These are phyloP conservation scores for Epinephelus malabaricus DNA, from an alignment of 2,797 vertebrate species.

Conservation along the genomic window DNA sequence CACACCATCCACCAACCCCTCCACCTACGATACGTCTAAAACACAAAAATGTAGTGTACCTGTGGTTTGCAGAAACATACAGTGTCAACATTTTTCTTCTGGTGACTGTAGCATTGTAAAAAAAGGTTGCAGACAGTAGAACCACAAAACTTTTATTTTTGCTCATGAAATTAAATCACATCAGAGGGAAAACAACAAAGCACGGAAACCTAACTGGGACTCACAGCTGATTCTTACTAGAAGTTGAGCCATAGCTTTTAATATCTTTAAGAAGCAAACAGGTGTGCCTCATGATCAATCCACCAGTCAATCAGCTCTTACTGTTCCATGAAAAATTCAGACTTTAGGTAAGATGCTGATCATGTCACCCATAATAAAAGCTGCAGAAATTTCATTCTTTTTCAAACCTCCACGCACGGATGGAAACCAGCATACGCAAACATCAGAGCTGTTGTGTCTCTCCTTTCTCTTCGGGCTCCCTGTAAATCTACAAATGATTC, in stretches of 20 bases:
- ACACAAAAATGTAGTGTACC: too few relatives aligned
- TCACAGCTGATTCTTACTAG: not conserved
- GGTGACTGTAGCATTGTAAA: too few relatives aligned
- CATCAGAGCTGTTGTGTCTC: not conserved
- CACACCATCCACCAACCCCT: too few relatives aligned
- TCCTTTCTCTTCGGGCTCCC: not conserved
- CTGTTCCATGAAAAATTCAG: too few relatives aligned
- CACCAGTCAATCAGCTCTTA: too few relatives aligned
- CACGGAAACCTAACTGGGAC: not conserved
- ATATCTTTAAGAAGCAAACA: too few relatives aligned
- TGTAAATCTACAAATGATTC: not conserved
- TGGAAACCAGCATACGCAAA: not conserved
- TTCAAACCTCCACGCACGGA: not conserved
- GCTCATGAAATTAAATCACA: not conserved
- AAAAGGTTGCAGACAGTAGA: too few relatives aligned
- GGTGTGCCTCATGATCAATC: too few relatives aligned
- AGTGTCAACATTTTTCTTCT: too few relatives aligned
- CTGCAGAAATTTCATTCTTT: not conserved
- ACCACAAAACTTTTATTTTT: not conserved
- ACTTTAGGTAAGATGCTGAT: not conserved
- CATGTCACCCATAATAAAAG: not conserved
- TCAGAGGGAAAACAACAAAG: not conserved
- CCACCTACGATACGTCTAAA: too few relatives aligned
- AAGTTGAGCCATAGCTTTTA: slow-evolving; percentile 4
- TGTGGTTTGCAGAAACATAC: too few relatives aligned